phyloP scores from a whole-genome alignment of 2,888 invertebrate species.

The Amaurobius ferox region DNA sequence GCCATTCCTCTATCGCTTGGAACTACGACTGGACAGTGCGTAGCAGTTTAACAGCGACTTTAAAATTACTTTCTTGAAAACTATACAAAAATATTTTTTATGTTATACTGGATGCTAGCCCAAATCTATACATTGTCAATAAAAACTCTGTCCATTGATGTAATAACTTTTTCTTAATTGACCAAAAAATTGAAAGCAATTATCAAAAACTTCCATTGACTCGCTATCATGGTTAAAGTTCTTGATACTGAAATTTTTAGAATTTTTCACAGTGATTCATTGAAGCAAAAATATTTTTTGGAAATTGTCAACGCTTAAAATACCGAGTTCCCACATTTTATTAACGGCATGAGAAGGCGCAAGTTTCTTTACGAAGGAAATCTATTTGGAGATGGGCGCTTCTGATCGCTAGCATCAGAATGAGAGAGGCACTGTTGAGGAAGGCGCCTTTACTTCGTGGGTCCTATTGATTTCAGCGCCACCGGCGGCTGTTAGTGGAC shows the following conservation, averaged over 20 bases:
- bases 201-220: too few species aligned
- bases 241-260: too few species aligned
- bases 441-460: constrained; percentile 37
- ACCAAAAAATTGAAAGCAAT: background rate
- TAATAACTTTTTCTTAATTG: background rate
- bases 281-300: too few species aligned
- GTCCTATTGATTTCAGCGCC: constrained; percentile 66
- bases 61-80: background rate
- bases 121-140: background rate
- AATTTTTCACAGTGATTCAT: too few species aligned
- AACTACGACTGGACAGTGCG: background rate
- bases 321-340: background rate
- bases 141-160: background rate
- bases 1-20: background rate
- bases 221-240: too few species aligned
- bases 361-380: background rate
- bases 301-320: too few species aligned
- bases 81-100: background rate
- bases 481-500: constrained; percentile 27
- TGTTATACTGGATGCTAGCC: background rate
- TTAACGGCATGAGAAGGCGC: background rate
- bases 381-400: background rate
- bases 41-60: background rate
- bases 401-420: constrained; percentile 23
- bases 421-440: constrained; percentile 21